A percentile compares a stretch with the other conserved stretches of the same genome.
These are phyloP conservation scores for Parnassius apollo DNA, from an alignment of 2,888 invertebrate species.

Conservation along the genomic window DNA sequence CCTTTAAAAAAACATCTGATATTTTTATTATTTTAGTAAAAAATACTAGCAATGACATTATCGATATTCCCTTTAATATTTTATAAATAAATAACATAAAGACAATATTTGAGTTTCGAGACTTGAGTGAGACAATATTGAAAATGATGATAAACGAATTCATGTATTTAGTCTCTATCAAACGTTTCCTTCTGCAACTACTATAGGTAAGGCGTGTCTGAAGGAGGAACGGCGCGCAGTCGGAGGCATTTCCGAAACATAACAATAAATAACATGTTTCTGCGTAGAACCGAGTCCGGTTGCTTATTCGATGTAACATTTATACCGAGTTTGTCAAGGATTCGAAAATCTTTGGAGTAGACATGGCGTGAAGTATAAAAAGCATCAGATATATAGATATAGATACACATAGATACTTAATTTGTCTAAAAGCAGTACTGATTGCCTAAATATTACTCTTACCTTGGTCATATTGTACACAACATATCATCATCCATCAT, in stretches of 20 bases:
- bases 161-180: slow-evolving; percentile 6
- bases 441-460: no score
- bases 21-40: no score
- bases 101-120: background rate
- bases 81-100: no score
- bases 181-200: slow-evolving; percentile 1
- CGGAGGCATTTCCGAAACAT: slow-evolving; percentile 60
- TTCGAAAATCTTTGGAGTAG: background rate
- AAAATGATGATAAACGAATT: slow-evolving; percentile 13
- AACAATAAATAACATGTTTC: slow-evolving; percentile 57
- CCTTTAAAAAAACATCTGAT: no score
- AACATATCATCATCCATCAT: no score
- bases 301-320: slow-evolving; percentile 23
- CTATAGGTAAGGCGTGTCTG: background rate
- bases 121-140: background rate
- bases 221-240: slow-evolving; percentile 13
- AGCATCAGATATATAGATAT: no score
- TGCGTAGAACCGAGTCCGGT: slow-evolving; percentile 32
- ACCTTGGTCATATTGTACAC: no score
- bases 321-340: slow-evolving; percentile 2
- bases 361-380: background rate
- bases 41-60: no score
- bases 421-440: no score
- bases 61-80: no score
- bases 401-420: no score